These are phyloP conservation scores for Polyploca ridens DNA, from an alignment of 2,888 invertebrate species.

Conservation along the genomic window DNA sequence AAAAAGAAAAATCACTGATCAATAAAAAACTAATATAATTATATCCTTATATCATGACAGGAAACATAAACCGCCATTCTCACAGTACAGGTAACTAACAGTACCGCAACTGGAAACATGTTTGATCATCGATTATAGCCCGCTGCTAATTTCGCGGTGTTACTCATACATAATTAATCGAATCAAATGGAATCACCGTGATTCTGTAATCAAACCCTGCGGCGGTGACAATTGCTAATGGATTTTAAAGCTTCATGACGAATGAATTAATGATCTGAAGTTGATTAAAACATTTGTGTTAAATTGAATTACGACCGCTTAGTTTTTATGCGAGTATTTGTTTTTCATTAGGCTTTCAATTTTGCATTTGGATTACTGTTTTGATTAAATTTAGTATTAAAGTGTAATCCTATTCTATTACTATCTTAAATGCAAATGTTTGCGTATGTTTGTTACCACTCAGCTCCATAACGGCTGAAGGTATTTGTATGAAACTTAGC, in stretches of 20 bases:
- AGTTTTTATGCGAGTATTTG: not conserved
- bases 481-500: too few relatives aligned
- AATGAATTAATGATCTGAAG: constrained; percentile 11
- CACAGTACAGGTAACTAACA: not conserved
- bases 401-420: too few relatives aligned
- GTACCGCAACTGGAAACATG: not conserved
- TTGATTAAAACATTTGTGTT: constrained; percentile 6
- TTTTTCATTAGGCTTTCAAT: not conserved
- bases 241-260: constrained; percentile 17
- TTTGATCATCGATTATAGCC: constrained; percentile 5
- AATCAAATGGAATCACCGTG: constrained; percentile 16
- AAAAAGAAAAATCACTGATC: too few relatives aligned
- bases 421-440: too few relatives aligned
- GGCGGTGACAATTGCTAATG: constrained; percentile 13
- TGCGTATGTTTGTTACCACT: too few relatives aligned
- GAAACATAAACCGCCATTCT: not conserved
- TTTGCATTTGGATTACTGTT: not conserved
- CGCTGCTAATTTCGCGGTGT: constrained; percentile 16
- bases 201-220: constrained; percentile 16
- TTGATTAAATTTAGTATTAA: too few relatives aligned
- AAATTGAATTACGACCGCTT: not conserved
- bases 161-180: constrained; percentile 14
- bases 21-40: too few relatives aligned
- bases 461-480: too few relatives aligned
- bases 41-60: too few relatives aligned